phyloP scores from a whole-genome alignment of 2,888 invertebrate genomes.

The Fragum whitleyi region DNA sequence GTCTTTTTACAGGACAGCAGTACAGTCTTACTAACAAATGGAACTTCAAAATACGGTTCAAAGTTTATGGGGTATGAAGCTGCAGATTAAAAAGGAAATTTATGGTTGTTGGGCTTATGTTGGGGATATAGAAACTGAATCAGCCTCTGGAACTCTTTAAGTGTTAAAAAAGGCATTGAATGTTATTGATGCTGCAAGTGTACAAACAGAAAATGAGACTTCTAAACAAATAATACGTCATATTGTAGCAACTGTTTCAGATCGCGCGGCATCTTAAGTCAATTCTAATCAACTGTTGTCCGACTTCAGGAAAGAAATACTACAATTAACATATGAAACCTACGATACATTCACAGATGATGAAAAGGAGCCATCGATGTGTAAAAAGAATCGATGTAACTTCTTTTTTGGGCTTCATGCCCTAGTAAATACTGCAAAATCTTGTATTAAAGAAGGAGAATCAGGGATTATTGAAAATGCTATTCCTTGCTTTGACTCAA shows the following conservation, averaged over 20 bases:
- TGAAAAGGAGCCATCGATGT: constrained; percentile 34
- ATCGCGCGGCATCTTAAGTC: constrained; percentile 49
- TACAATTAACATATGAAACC: constrained; percentile 35
- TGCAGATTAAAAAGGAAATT: constrained; percentile 38
- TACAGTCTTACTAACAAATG: constrained; percentile 28
- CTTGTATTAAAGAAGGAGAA: constrained; percentile 37
- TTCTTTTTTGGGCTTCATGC: constrained; percentile 54
- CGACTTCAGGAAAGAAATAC: constrained; percentile 39
- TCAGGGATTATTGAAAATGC: constrained; percentile 24
- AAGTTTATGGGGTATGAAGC: constrained; percentile 48
- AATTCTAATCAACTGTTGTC: constrained; percentile 48
- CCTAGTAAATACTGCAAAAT: constrained; percentile 37
- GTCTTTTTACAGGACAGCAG: constrained; percentile 16
- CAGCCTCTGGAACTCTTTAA: constrained; percentile 32
- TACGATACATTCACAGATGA: constrained; percentile 33
- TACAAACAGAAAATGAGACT: constrained; percentile 19
- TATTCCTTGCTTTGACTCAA: constrained; percentile 27
- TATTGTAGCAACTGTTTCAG: constrained; percentile 51
- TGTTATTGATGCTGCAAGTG: constrained; percentile 31
- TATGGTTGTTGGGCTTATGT: constrained; percentile 48
- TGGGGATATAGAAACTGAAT: constrained; percentile 50
- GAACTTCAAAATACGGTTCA: constrained; percentile 43
- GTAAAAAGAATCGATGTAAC: constrained; percentile 28
- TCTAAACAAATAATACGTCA: constrained; percentile 41
- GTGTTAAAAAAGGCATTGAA: constrained; percentile 42